Conservation (phyloP, 2,113 vertebrate species). For the Proteles cristata region DNA sequence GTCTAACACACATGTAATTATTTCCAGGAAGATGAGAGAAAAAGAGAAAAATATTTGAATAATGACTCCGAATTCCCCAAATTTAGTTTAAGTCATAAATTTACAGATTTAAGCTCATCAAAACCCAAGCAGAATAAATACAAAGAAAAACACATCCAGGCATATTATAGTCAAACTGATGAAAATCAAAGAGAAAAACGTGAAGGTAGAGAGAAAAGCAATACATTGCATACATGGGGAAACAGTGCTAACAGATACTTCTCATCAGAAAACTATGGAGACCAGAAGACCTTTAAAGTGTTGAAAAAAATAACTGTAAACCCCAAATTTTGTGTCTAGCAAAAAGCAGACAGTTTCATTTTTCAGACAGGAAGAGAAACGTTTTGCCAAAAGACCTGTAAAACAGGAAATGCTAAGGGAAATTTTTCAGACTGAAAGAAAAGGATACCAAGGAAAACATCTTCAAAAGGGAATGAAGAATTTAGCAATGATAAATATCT, state of each 20-base stretch:
- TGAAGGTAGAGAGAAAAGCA: neutral
- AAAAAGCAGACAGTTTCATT: slow-evolving; percentile 1
- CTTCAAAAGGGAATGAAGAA: neutral
- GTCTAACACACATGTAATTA: neutral
- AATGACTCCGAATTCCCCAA: neutral
- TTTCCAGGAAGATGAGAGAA: neutral
- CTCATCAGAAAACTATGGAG: neutral
- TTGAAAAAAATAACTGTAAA: neutral
- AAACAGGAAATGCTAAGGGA: neutral
- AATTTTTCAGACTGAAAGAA: neutral
- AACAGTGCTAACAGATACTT: neutral
- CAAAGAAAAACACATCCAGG: neutral
- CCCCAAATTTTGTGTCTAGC: neutral
- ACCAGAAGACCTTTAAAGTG: neutral
- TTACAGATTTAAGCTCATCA: neutral
- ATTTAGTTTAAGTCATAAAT: neutral
- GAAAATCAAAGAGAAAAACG: neutral
- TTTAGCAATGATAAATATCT: neutral
- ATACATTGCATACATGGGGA: neutral
- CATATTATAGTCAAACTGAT: neutral
- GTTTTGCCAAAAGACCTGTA: neutral
- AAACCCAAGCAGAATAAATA: neutral
- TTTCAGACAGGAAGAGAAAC: neutral
- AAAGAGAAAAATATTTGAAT: neutral
- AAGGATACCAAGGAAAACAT: neutral